Evolutionary conservation across 2,888 invertebrate species (phyloP).

Genomic region (Drosophila antonietae): DNA sequence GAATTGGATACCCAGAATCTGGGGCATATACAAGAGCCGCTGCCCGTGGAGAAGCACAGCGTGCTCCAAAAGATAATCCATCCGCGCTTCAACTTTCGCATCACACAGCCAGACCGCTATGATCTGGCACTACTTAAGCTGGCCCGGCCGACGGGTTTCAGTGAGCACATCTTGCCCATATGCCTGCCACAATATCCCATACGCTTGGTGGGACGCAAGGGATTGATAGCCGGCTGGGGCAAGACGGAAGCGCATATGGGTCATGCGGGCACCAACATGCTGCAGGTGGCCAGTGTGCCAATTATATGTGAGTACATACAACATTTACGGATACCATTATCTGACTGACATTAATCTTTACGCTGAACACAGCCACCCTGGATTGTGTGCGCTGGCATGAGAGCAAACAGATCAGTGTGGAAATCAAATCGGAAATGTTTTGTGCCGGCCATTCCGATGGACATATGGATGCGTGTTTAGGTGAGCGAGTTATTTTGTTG

Average conservation of each 20-base stretch:
- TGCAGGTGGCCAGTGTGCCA: conserved; percentile 92
- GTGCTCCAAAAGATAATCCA: conserved; percentile 91
- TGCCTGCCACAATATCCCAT: conserved; percentile 88
- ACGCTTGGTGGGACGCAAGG: conserved; percentile 86
- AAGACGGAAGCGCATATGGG: conserved; percentile 90
- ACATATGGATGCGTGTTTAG: conserved; percentile 92
- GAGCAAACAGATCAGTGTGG: conserved; percentile 91
- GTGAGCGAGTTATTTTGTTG: conserved; percentile 79
- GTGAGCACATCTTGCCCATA: conserved; percentile 90
- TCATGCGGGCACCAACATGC: conserved; percentile 91
- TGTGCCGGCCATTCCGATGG: conserved; percentile 94
- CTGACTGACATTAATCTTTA: background rate
- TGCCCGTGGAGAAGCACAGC: conserved; percentile 88
- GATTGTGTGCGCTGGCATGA: conserved; percentile 93
- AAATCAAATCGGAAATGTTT: conserved; percentile 91
- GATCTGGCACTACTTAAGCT: conserved; percentile 91
- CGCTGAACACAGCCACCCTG: conserved; percentile 86
- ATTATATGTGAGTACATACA: conserved; percentile 88
- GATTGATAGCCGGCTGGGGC: conserved; percentile 93
- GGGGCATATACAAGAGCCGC: conserved; percentile 87
- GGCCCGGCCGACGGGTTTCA: conserved; percentile 87
- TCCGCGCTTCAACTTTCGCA: conserved; percentile 91
- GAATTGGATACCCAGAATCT: conserved; percentile 92
- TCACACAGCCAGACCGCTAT: conserved; percentile 93
- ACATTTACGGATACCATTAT: background rate